Base-by-base conservation (phyloP, 2,888 invertebrate species). In the Bellardia pandia region DNA sequence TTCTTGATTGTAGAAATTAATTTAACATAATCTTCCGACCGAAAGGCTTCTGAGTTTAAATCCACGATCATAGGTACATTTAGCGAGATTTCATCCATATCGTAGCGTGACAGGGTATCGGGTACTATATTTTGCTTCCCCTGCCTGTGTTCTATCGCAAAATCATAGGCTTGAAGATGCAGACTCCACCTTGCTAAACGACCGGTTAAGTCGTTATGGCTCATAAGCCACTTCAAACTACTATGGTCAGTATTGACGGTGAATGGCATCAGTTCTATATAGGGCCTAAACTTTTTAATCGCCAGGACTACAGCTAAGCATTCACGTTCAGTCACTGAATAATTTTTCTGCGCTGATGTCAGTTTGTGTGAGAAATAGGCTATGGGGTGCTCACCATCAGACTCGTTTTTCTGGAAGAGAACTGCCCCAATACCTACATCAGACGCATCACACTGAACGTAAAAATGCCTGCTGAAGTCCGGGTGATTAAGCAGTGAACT, bases 151-250 rank as follows among this genome's bases (percentile, higher is more conserved):
- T 48, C 48, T 5, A 48, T 14, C 11, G 13, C 1, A 14, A 48
- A 48, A 14, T 48, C 48, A 0, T 48, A 48, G 2, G 48, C 3
- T 14, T 48, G 48, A n/a, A 78, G 40, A n/a, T 81, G 77, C 3
- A 89, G 64, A 2, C 76, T 77, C 86, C 86, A 91, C 13, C 91
- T 60, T 1, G 90, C 90, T 37, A 91, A 72, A 16, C 90, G 71
- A 2, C 90, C 91, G 23, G 87, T 88, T 0, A 91, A 88, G 42
- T 90, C 90, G 48, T 89, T 89, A 69, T 90, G 86, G 6, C 77
- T 85, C 87, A 90, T 85, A 0, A 92, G 85, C 90, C 90, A 91
- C 62, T 89, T 82, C 0, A 91, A 71, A 6, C 90, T 90, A 9
- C 89, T 86, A 53, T 91, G 90, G 81, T 91, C 91, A 0, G 91